phyloP scores from a whole-genome alignment of 1,140 invertebrate genomes.

The Goniozus legneri region DNA sequence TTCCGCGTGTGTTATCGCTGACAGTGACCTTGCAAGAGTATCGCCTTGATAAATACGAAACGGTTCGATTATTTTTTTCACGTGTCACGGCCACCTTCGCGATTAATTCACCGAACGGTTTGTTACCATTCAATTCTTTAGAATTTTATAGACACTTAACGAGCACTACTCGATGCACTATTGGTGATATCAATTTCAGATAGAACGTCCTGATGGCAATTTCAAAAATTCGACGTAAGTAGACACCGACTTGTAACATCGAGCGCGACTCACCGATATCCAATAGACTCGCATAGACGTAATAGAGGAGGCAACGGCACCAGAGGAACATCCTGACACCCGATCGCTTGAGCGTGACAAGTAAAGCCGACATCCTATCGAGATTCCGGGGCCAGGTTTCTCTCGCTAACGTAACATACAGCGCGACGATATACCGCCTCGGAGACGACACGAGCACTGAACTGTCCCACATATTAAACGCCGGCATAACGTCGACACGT shows the following conservation, averaged over 20 bases:
- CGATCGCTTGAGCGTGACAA: constrained; percentile 4
- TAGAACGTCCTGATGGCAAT: too few relatives aligned
- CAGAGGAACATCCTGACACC: constrained; percentile 19
- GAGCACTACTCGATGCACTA: too few relatives aligned
- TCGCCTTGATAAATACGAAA: too few relatives aligned
- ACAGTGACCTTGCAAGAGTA: too few relatives aligned
- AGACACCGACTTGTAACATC: constrained; percentile 7
- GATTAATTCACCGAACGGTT: constrained; percentile 1
- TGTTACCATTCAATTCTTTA: constrained; percentile 8
- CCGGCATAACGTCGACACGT: constrained; percentile 20
- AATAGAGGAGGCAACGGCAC: constrained; percentile 31
- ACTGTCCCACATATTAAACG: constrained; percentile 35
- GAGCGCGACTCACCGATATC: constrained; percentile 31
- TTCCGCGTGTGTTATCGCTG: too few relatives aligned
- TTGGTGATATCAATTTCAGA: too few relatives aligned
- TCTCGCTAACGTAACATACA: constrained; percentile 12
- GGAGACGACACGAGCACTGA: constrained; percentile 28
- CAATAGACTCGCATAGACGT: constrained; percentile 26
- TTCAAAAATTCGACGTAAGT: constrained; percentile 6
- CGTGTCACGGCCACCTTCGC: constrained; percentile 4
- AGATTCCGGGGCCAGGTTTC: constrained; percentile 2
- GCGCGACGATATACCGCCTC: too few relatives aligned
- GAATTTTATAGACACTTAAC: too few relatives aligned
- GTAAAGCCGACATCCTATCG: constrained; percentile 7
- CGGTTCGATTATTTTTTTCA: too few relatives aligned